These are phyloP conservation scores for Asarcornis scutulata DNA, from an alignment of 2,113 vertebrate species.

Conservation along the genomic window DNA sequence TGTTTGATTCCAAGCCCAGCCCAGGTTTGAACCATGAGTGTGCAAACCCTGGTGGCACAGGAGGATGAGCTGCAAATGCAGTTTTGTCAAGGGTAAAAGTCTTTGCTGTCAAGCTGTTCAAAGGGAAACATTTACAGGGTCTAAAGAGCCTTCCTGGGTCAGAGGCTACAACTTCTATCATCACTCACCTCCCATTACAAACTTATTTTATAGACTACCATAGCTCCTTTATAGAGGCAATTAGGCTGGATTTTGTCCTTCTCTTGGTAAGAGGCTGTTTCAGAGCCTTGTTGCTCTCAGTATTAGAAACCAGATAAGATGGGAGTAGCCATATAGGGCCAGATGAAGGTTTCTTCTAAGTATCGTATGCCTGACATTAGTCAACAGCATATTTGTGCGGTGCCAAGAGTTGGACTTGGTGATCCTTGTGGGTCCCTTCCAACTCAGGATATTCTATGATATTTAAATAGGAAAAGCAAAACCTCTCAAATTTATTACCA, in stretches of 20 bases:
- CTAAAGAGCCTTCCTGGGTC: neutral
- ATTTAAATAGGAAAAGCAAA: neutral
- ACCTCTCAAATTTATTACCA: neutral
- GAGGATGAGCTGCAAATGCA: fast-evolving
- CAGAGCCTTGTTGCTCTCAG: neutral
- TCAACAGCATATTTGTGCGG: fast-evolving
- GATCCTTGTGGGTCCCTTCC: too few relatives aligned
- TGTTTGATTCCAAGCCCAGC: neutral
- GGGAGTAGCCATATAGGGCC: fast-evolving
- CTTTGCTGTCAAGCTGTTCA: neutral
- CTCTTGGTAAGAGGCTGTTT: neutral
- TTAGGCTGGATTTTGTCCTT: neutral
- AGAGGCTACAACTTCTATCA: neutral
- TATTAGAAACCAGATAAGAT: neutral
- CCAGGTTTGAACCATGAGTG: neutral
- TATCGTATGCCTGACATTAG: neutral
- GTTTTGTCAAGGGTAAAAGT: neutral
- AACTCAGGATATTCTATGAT: too few relatives aligned
- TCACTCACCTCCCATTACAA: neutral
- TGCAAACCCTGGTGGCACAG: neutral
- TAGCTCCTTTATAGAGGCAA: neutral
- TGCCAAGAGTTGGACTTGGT: too few relatives aligned
- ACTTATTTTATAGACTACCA: neutral
- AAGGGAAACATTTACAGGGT: neutral
- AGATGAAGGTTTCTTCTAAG: neutral